Base-by-base conservation (phyloP, 2,888 invertebrate genomes). In the Dasypogon diadema region DNA sequence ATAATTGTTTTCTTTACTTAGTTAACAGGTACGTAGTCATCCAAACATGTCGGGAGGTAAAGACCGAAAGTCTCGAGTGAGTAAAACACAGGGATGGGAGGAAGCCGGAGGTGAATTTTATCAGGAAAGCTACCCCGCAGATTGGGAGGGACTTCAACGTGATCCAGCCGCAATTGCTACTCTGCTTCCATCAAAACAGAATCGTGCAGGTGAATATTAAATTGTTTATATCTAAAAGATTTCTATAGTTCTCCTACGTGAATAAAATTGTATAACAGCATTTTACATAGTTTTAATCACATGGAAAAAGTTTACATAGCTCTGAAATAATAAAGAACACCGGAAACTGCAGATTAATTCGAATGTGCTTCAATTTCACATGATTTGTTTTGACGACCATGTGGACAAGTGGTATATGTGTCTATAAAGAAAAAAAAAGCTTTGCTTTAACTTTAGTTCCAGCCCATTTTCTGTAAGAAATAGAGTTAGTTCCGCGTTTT, bases 101-200 rank as follows among this genome's bases (percentile, higher is more conserved):
- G 93, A 94, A 82, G 94, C 94, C 2, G 93, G 93, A 0, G 91
- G 90, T 1, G 94, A 94, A 87, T 94, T 94, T 87, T 94, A 94
- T 86, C 94, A 94, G 84, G 94, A 94, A 85, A 89, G 92, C 80
- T 95, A 94, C 85, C 93, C 94, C 4, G 91, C 90, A 0, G 89
- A 87, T 1, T 90, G 91, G 79, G 92, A 93, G 78, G 91, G 93
- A 80, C 90, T 91, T 0, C 87, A 93, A 81, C 89, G 91, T 80
- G 93, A 93, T 84, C 92, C 93, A 12, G 90, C 92, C 46, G 91
- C 92, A 78, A 88, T 94, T 76, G 92, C 93, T 0, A 94, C 94
- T 2, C 84, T 94, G 72, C 85, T 94, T 79, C 94, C 94, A 0
- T 93, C 93, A 79, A 94, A 93, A 85, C 93, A 93, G 83, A 91